Conservation (phyloP, 2,888 invertebrate genomes). For the Holacanthella duospinosa region DNA sequence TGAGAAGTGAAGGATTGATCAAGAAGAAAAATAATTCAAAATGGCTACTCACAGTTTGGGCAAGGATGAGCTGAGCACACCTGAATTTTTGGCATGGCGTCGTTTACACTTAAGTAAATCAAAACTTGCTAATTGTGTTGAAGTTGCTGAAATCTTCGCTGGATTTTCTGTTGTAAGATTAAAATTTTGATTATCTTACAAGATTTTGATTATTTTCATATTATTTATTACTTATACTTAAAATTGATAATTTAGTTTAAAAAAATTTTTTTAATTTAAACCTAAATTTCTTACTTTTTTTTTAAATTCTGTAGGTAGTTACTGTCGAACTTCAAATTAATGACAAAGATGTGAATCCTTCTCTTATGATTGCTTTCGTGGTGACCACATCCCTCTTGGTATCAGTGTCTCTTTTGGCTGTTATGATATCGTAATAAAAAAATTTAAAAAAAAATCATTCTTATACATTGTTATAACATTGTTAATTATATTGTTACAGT, state of each 20-base stretch:
- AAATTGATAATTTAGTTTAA: neutral
- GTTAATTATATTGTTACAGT: neutral
- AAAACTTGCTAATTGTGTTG: constrained; percentile 29
- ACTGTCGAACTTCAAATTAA: constrained; percentile 36
- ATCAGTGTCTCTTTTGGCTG: constrained; percentile 29
- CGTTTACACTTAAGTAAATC: constrained; percentile 31
- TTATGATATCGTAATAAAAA: constrained; percentile 18
- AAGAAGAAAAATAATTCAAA: too few species aligned
- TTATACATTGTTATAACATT: neutral
- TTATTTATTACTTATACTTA: neutral
- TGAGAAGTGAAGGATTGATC: too few species aligned
- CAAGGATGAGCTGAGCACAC: constrained; percentile 10
- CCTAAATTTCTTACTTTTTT: neutral
- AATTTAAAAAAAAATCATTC: too few species aligned
- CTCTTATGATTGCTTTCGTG: constrained; percentile 23
- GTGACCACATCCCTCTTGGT: constrained; percentile 31
- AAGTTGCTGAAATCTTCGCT: constrained; percentile 32
- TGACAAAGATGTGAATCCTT: constrained; percentile 25
- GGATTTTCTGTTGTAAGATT: constrained; percentile 32
- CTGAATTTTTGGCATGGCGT: constrained; percentile 26
- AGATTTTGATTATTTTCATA: neutral
- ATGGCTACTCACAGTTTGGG: neutral
- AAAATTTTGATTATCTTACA: neutral
- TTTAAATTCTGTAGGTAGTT: constrained; percentile 20
- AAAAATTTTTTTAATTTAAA: neutral